Base-by-base conservation (phyloP, 2,888 invertebrate species). In the Caenorhabditis afra region DNA sequence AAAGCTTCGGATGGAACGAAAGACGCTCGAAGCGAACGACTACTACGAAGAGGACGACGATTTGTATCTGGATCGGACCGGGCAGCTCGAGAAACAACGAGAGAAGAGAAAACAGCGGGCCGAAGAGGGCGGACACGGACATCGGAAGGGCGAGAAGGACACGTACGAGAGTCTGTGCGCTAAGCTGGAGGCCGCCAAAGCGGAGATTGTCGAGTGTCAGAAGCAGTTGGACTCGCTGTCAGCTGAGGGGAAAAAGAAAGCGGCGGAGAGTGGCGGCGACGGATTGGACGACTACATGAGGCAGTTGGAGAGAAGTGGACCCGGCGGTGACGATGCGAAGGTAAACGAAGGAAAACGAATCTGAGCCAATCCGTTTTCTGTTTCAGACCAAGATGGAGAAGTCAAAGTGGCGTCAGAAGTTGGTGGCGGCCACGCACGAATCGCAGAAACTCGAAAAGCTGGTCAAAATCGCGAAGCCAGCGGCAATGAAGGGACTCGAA, bases 31-130 rank as follows among this genome's bases (percentile, higher is more conserved):
- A 55, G 89, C 87, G 3, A 95, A 97, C 88, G 97, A 96, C 91
- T 96, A 93, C 90, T 96, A 96, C 91, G 95, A 95, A 85, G 95
- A 95, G 0, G 97, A 99, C 88, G 98, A 99, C 78, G 98, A 99
- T 91, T 94, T 94, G 22, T 99, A 95, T 92, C 93, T 96, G 65
- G 99, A 99, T 91, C 92, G 98, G 80, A 99, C 99, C 0, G 98
- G 97, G 1, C 93, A 94, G 68, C 93, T 98, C 22, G 96, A 97
- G 91, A 93, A 93, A 85, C 97, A 96, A 90, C 93, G 97, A 8
- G 93, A 93, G 86, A 93, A 93, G 74, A 92, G 96, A 67, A 95
- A 95, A 94, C 92, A 91, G 73, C 91, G 92, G 78, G 82, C 81
- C 14, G 80, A 79, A 20, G 78, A 67, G 39, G 78, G 29, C 29